Evolutionary conservation across 2,888 invertebrate species (phyloP), one percentile per base, ranked within the genome.

Genomic region (Leptura quadrifasciata): DNA sequence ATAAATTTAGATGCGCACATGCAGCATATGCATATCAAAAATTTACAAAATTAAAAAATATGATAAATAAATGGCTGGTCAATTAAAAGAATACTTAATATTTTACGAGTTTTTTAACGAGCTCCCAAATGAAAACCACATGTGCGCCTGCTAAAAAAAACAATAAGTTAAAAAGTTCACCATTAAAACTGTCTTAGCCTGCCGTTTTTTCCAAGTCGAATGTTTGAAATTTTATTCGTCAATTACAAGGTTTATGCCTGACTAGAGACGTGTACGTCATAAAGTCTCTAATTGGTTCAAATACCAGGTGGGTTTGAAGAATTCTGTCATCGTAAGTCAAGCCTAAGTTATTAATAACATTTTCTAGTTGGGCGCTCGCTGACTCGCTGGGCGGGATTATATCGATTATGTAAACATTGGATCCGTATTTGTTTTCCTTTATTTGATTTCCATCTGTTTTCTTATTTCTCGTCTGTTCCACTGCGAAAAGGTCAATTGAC

Each of bases 31-130:
- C 27, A 24, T 57, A 47, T 70, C 12, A 39, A 57, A 69, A 68
- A 52, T 63, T 72, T 39, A 58, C 63, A n/a, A 72, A 77, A 74
- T 76, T 73, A 75, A 84, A 79, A 78, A 81, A 78, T 80, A 83
- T 80, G 79, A 80, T 76, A 78, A 80, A 80, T 79, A 83, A 80
- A 77, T 75, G 75, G 73, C 75, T 79, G 80, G 74, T 78, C 82
- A 82, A 84, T 84, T 84, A 84, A 80, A 81, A 81, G 74, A 80
- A 81, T 79, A 78, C 79, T 79, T 81, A 76, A 76, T 79, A 76
- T 80, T 83, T 83, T 81, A 84, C 79, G 81, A 65, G 70, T 60
- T 65, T 65, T 61, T 70, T 71, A 69, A 61, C 65, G 60, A 61
- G 58, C 54, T 75, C 24, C 75, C 65, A 75, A 75, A 71, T 65